phyloP scores from a whole-genome alignment of 2,888 invertebrate genomes.

The Acrobasis repandana region DNA sequence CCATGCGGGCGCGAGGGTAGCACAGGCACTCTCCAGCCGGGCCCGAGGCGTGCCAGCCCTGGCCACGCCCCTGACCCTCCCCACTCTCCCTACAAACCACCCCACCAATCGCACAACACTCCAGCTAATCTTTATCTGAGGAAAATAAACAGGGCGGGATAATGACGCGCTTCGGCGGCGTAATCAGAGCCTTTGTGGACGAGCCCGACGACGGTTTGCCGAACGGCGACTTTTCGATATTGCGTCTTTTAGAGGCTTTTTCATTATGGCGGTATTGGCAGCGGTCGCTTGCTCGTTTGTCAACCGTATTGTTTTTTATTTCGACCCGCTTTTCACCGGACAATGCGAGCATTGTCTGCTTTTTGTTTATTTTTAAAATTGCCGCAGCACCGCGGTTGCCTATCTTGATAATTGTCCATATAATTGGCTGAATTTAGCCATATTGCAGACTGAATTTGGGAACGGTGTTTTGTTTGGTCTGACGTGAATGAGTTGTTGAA shows the following conservation, averaged over 20 bases:
- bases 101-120: constrained; percentile 74
- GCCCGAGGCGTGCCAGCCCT: constrained; percentile 43
- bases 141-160: constrained; percentile 82
- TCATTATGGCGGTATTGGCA: constrained; percentile 49
- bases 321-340: constrained; percentile 41
- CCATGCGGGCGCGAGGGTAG: constrained; percentile 57
- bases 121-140: constrained; percentile 81
- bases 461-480: constrained; percentile 35
- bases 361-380: constrained; percentile 47
- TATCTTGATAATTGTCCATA: constrained; percentile 75
- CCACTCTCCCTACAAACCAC: constrained; percentile 45
- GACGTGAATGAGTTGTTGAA: background rate
- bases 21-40: constrained; percentile 23
- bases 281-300: constrained; percentile 54
- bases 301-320: constrained; percentile 61
- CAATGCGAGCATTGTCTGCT: constrained; percentile 48
- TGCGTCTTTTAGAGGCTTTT: constrained; percentile 49
- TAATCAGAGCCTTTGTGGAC: constrained; percentile 78
- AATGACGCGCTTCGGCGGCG: constrained; percentile 69
- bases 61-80: constrained; percentile 49
- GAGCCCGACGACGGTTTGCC: constrained; percentile 61
- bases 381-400: constrained; percentile 57
- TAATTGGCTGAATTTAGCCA: constrained; percentile 73
- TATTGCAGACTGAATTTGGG: constrained; percentile 54
- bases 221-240: constrained; percentile 71